Base-by-base conservation (phyloP, 2,888 invertebrate species). In the Eledone cirrhosa region DNA sequence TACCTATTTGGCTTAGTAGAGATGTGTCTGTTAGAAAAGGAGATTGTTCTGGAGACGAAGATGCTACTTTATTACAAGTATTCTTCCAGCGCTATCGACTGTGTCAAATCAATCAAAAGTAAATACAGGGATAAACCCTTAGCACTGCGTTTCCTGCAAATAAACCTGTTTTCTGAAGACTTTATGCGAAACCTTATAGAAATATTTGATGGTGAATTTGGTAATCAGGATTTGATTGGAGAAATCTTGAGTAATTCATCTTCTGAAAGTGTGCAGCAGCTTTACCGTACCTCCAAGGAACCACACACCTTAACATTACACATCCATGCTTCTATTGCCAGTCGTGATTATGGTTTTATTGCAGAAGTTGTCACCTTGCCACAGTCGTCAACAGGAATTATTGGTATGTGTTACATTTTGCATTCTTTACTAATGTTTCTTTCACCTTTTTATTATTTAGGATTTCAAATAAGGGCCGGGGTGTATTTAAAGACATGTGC, bases 51-150 rank as follows among this genome's bases (percentile, higher is more conserved):
- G 1, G 95, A 97, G 90, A 97, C 98, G 88, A 93, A 98, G 75
- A 94, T 98, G 8, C 91, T 99, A 0, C 90, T 99, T 29, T 99
- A 98, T 90, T 98, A 97, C 91, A 99, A 98, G 90, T 99, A 99
- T 88, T 97, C 97, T 88, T 97, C 97, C 85, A 94, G 95, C 90
- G 96, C 98, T 0, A 96, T 98, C 0, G 99, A 98, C 89, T 99
- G 99, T 89, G 96, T 99, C 0, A 99, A 99, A 91, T 97, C 98
- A 84, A 97, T 99, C 89, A 95, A 79, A 95, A 94, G 94, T 80
- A 95, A 78, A 41, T 81, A 94, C 87, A 93, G 94, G 81, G 94
- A 95, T 0, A 97, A 97, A 88, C 95, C 95, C 22, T 94, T 98
- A 86, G 97, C 97, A 14, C 95, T 98, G 87, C 93, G 90, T 53